Base-by-base conservation (phyloP, 2,888 invertebrate genomes). In the Drosophila acutilabella region DNA sequence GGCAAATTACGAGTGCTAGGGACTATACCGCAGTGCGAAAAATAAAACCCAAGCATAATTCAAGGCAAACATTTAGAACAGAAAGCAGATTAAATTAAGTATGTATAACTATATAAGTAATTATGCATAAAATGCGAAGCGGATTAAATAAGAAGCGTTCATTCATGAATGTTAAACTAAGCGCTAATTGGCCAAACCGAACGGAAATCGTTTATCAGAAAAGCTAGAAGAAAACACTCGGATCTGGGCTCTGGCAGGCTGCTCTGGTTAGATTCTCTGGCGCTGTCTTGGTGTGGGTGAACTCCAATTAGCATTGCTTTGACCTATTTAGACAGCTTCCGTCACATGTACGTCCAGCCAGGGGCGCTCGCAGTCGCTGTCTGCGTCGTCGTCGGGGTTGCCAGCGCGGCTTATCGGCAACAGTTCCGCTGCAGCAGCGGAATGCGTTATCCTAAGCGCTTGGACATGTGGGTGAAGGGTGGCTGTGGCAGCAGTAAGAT, bases 381-480 rank as follows among this genome's bases (percentile, higher is more conserved):
- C 50, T 33, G 51, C n/a, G 67, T 50, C 42, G 23, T 40, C 36
- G 64, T 18, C 58, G 36, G 41, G 7, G 58, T 64, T 65, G 60
- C 41, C 44, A 53, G 23, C 42, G 33, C 42, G 33, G 59, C 84
- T 82, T 87, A 83, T 85, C 87, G 20, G 64, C 23, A 18, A 52
- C 80, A 91, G 92, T 92, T 91, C 91, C 92, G 92, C 80, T 91
- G 81, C 78, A 70, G 58, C 72, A 68, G 57, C 68, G 45, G 45
- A 30, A 30, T 30, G 30, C 64, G 76, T 86, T 89, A 90, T 90
- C 91, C 90, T 90, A 90, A 85, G 78, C 84, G 57, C 74, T 30
- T 71, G 51, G 64, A 62, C 88, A 90, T 90, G 90, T 90, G 90
- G 90, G 90, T 90, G 90, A 90, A 90, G 90, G 90, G 90, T 90